These are phyloP conservation scores for Plebejus melissa DNA, from an alignment of 2,888 invertebrate genomes.

Conservation along the genomic window DNA sequence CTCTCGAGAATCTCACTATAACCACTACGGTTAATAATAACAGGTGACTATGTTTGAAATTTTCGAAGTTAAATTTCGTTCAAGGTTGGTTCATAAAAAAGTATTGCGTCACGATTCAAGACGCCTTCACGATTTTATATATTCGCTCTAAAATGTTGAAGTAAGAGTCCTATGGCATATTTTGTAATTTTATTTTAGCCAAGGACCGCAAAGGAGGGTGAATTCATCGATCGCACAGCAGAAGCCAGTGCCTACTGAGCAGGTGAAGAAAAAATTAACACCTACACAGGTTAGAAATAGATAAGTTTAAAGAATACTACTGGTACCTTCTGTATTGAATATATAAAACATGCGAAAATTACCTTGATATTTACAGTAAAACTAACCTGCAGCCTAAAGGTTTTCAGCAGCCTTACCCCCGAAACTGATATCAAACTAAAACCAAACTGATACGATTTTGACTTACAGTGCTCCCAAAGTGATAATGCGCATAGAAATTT, in stretches of 20 bases:
- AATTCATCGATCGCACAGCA: constrained; percentile 58
- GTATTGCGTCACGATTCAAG: too few relatives aligned
- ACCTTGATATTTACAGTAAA: too few relatives aligned
- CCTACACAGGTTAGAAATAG: constrained; percentile 45
- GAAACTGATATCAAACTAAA: too few relatives aligned
- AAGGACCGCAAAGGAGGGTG: constrained; percentile 51
- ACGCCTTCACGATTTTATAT: too few relatives aligned
- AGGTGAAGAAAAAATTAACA: constrained; percentile 49
- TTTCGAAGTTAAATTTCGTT: background rate
- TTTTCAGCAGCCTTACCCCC: too few relatives aligned
- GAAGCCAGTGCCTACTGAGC: constrained; percentile 64
- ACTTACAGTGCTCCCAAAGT: too few relatives aligned
- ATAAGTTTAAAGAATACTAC: constrained; percentile 25
- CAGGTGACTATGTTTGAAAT: constrained; percentile 43
- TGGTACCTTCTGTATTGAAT: background rate
- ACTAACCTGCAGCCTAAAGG: too few relatives aligned
- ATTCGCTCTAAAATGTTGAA: too few relatives aligned
- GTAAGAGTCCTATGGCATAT: background rate
- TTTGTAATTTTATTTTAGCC: constrained; percentile 43
- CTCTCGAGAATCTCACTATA: constrained; percentile 64
- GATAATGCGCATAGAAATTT: too few relatives aligned
- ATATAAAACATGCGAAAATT: background rate
- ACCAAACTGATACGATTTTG: too few relatives aligned
- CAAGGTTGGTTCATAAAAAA: too few relatives aligned
- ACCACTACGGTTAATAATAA: constrained; percentile 52